phyloP scores from a whole-genome alignment of 2,888 invertebrate species.

The Synergus umbraculus region DNA sequence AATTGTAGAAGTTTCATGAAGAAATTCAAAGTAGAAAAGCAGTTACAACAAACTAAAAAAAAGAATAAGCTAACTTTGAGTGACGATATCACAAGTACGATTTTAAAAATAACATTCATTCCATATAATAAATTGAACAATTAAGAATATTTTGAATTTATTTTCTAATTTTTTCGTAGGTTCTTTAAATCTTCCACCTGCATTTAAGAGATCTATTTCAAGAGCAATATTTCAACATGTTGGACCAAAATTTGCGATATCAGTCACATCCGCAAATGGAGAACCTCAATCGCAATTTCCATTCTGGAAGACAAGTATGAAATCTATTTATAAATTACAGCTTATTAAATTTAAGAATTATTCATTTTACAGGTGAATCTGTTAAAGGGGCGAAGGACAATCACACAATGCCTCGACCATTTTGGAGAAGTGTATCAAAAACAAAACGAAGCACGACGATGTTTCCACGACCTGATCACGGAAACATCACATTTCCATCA shows the following conservation, averaged over 20 bases:
- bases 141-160: neutral
- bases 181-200: conserved; percentile 73
- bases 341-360: neutral
- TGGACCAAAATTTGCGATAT: conserved; percentile 66
- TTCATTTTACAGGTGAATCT: conserved; percentile 54
- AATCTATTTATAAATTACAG: neutral
- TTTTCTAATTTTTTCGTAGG: conserved; percentile 54
- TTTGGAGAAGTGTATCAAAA: conserved; percentile 62
- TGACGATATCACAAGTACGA: conserved; percentile 66
- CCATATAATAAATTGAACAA: neutral
- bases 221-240: conserved; percentile 71
- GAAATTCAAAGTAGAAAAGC: conserved; percentile 81
- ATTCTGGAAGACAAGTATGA: conserved; percentile 69
- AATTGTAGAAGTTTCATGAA: conserved; percentile 82
- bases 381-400: conserved; percentile 58
- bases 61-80: conserved; percentile 63
- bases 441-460: conserved; percentile 41
- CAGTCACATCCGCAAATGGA: conserved; percentile 60
- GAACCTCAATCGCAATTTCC: conserved; percentile 67
- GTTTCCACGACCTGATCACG: conserved; percentile 25
- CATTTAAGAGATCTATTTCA: conserved; percentile 72
- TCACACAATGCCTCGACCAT: conserved; percentile 64
- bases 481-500: conserved; percentile 46
- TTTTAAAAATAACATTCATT: conserved; percentile 18
- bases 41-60: conserved; percentile 68